Evolutionary conservation across 2,888 invertebrate species (phyloP).

Genomic region (Heliconius cydno): DNA sequence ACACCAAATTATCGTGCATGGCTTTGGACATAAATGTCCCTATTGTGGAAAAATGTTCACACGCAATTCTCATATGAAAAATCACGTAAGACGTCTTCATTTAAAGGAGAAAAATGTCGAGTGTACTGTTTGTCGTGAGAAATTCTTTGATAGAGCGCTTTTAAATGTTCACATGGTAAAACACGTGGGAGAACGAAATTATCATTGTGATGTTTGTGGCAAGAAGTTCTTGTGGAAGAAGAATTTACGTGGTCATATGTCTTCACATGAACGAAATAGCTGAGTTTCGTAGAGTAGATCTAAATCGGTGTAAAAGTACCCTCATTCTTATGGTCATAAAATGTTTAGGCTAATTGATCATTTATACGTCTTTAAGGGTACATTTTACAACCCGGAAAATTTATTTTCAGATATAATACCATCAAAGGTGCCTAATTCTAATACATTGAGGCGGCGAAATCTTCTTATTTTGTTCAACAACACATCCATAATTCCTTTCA

Average conservation of each 20-base stretch:
- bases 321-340: constrained; percentile 21
- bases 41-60: constrained; percentile 60
- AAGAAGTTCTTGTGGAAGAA: constrained; percentile 81
- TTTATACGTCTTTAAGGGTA: constrained; percentile 39
- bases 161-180: constrained; percentile 69
- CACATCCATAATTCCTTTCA: constrained; percentile 72
- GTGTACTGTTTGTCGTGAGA: constrained; percentile 60
- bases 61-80: constrained; percentile 56
- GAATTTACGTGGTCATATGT: constrained; percentile 79
- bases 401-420: constrained; percentile 74
- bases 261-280: constrained; percentile 44
- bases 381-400: constrained; percentile 54
- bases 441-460: constrained; percentile 59
- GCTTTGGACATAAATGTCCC: constrained; percentile 55
- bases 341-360: neutral
- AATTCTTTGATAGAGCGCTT: constrained; percentile 58
- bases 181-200: constrained; percentile 73
- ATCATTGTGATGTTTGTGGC: constrained; percentile 81
- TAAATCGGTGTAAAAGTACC: constrained; percentile 39
- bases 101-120: constrained; percentile 60
- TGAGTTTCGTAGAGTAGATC: constrained; percentile 15
- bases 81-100: constrained; percentile 60
- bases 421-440: constrained; percentile 56
- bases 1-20: constrained; percentile 56
- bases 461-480: constrained; percentile 73